phyloP scores from a whole-genome alignment of 64 coral and sea anemone genomes.

The Stylophora pistillata region DNA sequence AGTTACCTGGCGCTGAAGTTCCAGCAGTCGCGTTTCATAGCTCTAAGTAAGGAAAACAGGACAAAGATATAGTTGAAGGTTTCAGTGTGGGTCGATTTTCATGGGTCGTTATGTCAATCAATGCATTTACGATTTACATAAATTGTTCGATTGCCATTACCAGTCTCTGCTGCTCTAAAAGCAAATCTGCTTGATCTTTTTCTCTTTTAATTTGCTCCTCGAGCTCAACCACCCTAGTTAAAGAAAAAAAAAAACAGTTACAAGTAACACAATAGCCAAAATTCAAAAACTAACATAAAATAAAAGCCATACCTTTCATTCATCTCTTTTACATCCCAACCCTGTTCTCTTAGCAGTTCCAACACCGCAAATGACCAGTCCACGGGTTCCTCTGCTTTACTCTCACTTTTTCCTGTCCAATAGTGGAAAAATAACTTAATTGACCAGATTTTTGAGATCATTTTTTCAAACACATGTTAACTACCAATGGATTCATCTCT shows the following conservation, averaged over 20 bases:
- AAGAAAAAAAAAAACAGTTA: not conserved
- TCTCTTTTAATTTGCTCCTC: constrained; percentile 93
- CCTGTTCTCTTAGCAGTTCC: constrained; percentile 91
- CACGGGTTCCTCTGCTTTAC: constrained; percentile 72
- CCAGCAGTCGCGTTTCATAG: constrained; percentile 77
- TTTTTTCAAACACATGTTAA: not conserved
- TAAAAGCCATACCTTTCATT: constrained; percentile 70
- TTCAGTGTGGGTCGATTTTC: not conserved
- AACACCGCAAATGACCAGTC: constrained; percentile 98
- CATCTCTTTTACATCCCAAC: constrained; percentile 85
- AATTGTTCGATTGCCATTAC: constrained; percentile 19
- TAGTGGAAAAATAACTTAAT: not conserved
- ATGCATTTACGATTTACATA: not conserved
- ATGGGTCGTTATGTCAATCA: not conserved
- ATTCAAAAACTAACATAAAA: not conserved
- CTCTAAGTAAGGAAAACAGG: constrained; percentile 46
- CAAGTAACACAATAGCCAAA: not conserved
- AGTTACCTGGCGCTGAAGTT: constrained; percentile 84
- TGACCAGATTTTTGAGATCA: not conserved
- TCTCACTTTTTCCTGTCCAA: constrained; percentile 52
- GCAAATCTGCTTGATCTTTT: constrained; percentile 85
- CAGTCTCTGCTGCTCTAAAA: constrained; percentile 90
- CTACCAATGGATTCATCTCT: no score
- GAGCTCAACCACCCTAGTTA: constrained; percentile 78
- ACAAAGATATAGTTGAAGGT: not conserved